These are phyloP conservation scores for Hycleus cichorii DNA, from an alignment of 1,140 invertebrate genomes.

Conservation along the genomic window DNA sequence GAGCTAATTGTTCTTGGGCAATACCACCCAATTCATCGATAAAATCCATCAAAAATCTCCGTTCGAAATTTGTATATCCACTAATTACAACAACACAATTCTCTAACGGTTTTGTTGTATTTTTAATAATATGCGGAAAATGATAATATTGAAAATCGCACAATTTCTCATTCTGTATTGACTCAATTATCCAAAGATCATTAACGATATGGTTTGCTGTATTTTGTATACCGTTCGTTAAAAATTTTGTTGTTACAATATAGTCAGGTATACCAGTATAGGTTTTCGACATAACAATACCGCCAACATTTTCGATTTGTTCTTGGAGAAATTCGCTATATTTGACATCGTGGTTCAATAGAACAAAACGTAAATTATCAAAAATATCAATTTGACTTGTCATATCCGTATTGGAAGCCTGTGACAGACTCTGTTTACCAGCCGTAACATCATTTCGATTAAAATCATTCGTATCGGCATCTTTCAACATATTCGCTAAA, in stretches of 20 bases:
- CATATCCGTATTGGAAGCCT: background rate
- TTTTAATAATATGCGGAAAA: slow-evolving; percentile 45
- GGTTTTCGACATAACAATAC: slow-evolving; percentile 37
- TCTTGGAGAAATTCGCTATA: slow-evolving; percentile 27
- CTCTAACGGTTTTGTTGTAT: slow-evolving; percentile 49
- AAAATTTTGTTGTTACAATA: slow-evolving; percentile 21
- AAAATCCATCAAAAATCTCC: slow-evolving; percentile 61
- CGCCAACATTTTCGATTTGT: slow-evolving; percentile 18
- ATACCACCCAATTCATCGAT: slow-evolving; percentile 62
- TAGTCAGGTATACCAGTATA: slow-evolving; percentile 50
- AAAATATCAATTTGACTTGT: background rate
- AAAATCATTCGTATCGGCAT: background rate
- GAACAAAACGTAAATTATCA: slow-evolving; percentile 1
- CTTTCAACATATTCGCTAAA: background rate
- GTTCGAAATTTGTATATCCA: slow-evolving; percentile 61
- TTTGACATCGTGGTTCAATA: slow-evolving; percentile 41
- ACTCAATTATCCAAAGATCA: slow-evolving; percentile 53
- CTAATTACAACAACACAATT: slow-evolving; percentile 71
- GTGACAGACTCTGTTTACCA: background rate
- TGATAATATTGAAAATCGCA: slow-evolving; percentile 57
- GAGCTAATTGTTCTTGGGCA: slow-evolving; percentile 60
- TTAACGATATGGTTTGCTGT: slow-evolving; percentile 48
- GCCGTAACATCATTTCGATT: too few relatives aligned
- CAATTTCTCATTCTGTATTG: slow-evolving; percentile 51
- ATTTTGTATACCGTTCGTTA: slow-evolving; percentile 18